These are phyloP conservation scores for Alloplasta piceator DNA, from an alignment of 2,888 invertebrate species.

Conservation along the genomic window DNA sequence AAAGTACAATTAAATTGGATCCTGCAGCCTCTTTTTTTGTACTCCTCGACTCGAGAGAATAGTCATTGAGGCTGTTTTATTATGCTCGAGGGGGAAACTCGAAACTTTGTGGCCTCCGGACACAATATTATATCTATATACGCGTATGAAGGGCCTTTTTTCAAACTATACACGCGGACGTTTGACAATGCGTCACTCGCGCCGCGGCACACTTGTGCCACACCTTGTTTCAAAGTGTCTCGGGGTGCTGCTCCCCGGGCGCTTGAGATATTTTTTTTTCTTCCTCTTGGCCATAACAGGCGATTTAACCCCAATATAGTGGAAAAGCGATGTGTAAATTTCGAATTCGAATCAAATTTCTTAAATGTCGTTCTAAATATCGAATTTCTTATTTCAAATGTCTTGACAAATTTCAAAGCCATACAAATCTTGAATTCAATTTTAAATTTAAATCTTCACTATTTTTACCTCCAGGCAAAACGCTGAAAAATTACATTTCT, in stretches of 20 bases:
- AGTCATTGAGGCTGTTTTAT: neutral
- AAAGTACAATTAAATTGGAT: conserved; percentile 3
- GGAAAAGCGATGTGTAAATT: too few species aligned
- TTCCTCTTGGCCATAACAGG: neutral
- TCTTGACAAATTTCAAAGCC: too few species aligned
- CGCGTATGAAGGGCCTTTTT: conserved; percentile 1
- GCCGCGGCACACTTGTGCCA: conserved; percentile 64
- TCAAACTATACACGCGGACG: conserved; percentile 18
- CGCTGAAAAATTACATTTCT: too few species aligned
- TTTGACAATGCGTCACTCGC: conserved; percentile 61
- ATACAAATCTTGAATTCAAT: too few species aligned
- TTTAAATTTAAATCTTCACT: too few species aligned
- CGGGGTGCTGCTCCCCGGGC: conserved; percentile 68
- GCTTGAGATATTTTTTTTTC: conserved; percentile 32
- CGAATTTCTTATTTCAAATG: too few species aligned
- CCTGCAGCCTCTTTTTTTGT: neutral
- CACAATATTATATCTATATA: too few species aligned
- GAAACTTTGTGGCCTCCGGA: conserved; percentile 40
- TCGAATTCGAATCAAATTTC: too few species aligned
- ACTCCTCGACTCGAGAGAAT: conserved; percentile 9
- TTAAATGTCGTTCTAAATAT: too few species aligned
- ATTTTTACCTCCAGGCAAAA: too few species aligned
- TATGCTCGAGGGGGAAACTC: conserved; percentile 5
- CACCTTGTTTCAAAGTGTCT: conserved; percentile 70
- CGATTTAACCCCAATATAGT: too few species aligned